Conservation (phyloP, 2,888 invertebrate genomes). For the Hydriomena furcata region DNA sequence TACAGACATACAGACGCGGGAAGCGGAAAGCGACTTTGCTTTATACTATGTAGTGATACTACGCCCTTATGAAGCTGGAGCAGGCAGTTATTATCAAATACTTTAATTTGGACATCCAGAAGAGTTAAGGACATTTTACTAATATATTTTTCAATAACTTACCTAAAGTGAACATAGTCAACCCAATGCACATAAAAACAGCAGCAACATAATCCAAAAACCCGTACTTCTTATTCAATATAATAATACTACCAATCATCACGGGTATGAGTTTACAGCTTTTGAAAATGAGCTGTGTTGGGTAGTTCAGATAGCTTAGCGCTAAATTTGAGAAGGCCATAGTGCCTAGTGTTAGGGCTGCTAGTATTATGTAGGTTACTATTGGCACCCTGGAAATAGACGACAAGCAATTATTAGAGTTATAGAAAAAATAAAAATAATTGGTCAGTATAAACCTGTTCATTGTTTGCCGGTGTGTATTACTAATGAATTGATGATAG, state of each 20-base stretch:
- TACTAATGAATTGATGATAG: too few relatives aligned
- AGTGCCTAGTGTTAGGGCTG: conserved; percentile 94
- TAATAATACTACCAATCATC: conserved; percentile 95
- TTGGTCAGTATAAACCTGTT: too few relatives aligned
- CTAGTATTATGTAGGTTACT: conserved; percentile 90
- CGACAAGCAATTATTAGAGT: background rate
- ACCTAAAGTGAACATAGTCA: conserved; percentile 95
- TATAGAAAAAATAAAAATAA: too few relatives aligned
- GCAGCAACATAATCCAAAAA: conserved; percentile 93
- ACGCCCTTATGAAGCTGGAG: too few relatives aligned
- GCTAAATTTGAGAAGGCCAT: conserved; percentile 98
- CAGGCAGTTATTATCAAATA: too few relatives aligned
- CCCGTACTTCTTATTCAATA: conserved; percentile 94
- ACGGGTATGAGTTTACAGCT: conserved; percentile 99
- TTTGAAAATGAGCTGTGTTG: conserved; percentile 98
- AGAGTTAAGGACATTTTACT: too few relatives aligned
- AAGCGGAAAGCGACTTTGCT: too few relatives aligned
- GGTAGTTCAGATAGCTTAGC: conserved; percentile 97
- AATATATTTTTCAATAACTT: conserved; percentile 53
- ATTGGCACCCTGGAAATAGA: conserved; percentile 89
- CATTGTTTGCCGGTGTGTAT: too few relatives aligned
- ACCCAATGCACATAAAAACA: conserved; percentile 92
- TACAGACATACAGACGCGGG: too few relatives aligned
- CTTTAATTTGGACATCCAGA: too few relatives aligned
- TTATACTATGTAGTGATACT: too few relatives aligned